Evolutionary conservation across 2,113 vertebrate species (phyloP), one percentile per base, ranked within the genome.

Genomic region (Cathartes aura): DNA sequence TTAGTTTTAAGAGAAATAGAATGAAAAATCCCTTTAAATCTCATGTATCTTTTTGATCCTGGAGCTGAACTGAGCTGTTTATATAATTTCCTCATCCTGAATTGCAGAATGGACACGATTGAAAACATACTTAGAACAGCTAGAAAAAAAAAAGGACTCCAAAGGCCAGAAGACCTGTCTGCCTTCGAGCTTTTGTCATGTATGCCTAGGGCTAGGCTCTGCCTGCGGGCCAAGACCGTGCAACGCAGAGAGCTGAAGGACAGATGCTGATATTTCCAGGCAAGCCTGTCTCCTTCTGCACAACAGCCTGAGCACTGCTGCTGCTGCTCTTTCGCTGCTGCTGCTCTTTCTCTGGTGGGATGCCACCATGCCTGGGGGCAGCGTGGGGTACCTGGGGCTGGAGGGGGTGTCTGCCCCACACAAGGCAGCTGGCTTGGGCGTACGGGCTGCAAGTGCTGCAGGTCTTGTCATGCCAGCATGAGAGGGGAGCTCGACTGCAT

Each of bases 41-140:
- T 89, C 73, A 43, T 9, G n/a, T 68, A 67, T 85, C 82, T 93
- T 92, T 95, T 90, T 93, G 78, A 91, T 96, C 89, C 76, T 4
- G 2, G 48, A 86, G 55, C 48, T 66, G 95, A 88, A 81, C 70
- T 40, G 95, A 86, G 62, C 74, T 93, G 82, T 96, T 96, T 96
- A 67, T 89, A 64, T 89, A 55, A 83, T 90, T 86, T 93, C 58
- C 24, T 80, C 58, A 36, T 70, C 81, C 82, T 94, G 85, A 93
- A 89, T 4, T 95, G 62, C 82, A 87, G 76, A 68, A 43, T 9
- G 56, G 70, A 67, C 13, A 38, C 9, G 12, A 72, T 6, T 75
- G 76, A 89, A 91, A 91, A 80, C 79, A 56, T 26, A 32, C 24
- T 71, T 82, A 62, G 30, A 75, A 75, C 24, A 43, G 60, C n/a